Percentiles rank a stretch among this genome's conserved stretches.
These are phyloP conservation scores for Drosophila ficusphila DNA, from an alignment of 1,140 invertebrate species.

Conservation along the genomic window DNA sequence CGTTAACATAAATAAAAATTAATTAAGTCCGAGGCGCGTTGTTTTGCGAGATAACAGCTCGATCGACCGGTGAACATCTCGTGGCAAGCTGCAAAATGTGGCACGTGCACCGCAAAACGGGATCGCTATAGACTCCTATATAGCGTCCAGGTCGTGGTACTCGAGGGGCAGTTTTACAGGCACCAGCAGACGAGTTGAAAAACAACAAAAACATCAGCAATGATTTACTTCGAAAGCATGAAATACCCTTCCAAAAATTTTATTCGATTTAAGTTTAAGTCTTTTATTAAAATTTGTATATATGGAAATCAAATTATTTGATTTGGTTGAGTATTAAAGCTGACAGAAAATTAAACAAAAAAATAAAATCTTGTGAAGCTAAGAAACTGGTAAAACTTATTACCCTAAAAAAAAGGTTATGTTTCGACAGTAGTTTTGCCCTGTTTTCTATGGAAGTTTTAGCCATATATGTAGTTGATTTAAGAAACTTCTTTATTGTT, in stretches of 20 bases:
- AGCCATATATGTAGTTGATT: too few species aligned
- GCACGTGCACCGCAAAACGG: constrained; percentile 64
- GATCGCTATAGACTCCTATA: constrained; percentile 12
- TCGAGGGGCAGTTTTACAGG: constrained; percentile 43
- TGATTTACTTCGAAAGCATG: background rate
- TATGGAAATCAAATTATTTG: too few species aligned
- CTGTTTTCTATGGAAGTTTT: too few species aligned
- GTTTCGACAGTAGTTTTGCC: too few species aligned
- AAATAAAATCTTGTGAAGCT: too few species aligned
- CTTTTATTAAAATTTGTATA: too few species aligned
- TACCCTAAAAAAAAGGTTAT: too few species aligned
- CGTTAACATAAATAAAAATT: constrained; percentile 79
- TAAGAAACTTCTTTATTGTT: too few species aligned
- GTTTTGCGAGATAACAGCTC: constrained; percentile 55
- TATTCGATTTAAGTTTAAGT: background rate
- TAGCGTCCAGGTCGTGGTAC: constrained; percentile 56
- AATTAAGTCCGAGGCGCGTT: constrained; percentile 73
- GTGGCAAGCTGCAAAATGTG: constrained; percentile 77
- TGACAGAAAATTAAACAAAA: too few species aligned
- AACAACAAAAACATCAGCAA: constrained; percentile 2
- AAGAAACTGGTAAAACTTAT: too few species aligned
- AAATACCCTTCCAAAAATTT: background rate
- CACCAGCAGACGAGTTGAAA: constrained; percentile 6
- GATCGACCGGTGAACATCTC: constrained; percentile 44
- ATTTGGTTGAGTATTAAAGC: too few species aligned